Base-by-base conservation (phyloP, 2,113 vertebrate species). In the Sorex araneus region DNA sequence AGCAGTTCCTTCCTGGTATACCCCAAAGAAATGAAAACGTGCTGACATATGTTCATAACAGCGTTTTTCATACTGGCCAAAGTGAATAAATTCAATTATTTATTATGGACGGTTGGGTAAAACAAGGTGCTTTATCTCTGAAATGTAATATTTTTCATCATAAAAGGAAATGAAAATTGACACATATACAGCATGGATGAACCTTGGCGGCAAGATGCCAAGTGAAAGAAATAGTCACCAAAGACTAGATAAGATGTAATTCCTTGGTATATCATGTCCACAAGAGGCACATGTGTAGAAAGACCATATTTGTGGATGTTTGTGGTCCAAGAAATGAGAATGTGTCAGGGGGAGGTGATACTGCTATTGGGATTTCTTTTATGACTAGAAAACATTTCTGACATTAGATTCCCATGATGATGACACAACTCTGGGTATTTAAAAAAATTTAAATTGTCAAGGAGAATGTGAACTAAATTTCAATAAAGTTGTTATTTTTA, bases 401-500 rank as follows among this genome's bases (percentile, higher is more conserved):
- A 87, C 83, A n/a, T 69, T 92, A 47, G 28, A 91, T 71, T 36
- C 19, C 63, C 25, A 21, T 67, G 11, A 64, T 32, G 71, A 2
- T 79, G 75, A 23, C 64, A 21, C 16, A 78, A 43, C 25, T 21
- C 16, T 86, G 60, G 57, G 34, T 63, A 79, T 78, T 60, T 81
- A 69, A 13, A 84, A 87, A 50, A 60, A 21, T 30, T 16, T 69
- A 21, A 90, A 78, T 11, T 84, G 19, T 84, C 77, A 69, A 90
- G 30, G 71, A 34, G 40, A 32, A 54, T 43, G 19, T 91, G 67
- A 89, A 70, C 84, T 87, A 27, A 74, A 73, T 66, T 71, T 89
- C 74, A 34, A 32, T 66, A 43, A 89, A 89, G 0, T 11, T 66
- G 6, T 23, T 50, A 2, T 50, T 50, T 50, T 50, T 50, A 10